These are phyloP conservation scores for Scarus forsteni DNA, from an alignment of 2,797 vertebrate species.

Conservation along the genomic window DNA sequence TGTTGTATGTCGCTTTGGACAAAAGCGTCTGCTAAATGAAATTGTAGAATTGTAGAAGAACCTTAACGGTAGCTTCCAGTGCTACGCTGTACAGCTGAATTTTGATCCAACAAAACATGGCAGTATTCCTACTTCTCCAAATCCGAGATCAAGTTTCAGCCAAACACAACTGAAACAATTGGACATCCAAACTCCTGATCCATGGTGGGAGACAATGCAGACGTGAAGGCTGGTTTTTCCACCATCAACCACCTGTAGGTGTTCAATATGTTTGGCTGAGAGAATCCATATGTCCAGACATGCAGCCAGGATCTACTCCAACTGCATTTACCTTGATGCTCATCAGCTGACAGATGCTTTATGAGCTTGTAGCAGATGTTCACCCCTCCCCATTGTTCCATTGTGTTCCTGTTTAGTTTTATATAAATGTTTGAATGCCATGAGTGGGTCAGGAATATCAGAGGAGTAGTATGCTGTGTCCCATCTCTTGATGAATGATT, in stretches of 20 bases:
- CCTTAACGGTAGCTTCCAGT: background rate
- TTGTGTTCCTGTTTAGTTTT: background rate
- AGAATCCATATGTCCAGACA: background rate
- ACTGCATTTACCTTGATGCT: background rate
- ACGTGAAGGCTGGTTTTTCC: background rate
- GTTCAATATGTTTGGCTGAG: background rate
- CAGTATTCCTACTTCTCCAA: background rate
- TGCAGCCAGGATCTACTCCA: background rate
- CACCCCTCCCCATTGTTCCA: background rate
- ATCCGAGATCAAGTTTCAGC: background rate
- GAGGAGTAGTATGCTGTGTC: background rate
- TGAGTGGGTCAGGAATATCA: background rate
- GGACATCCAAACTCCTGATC: background rate
- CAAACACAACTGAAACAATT: background rate
- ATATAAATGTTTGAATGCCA: background rate
- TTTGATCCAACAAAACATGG: background rate
- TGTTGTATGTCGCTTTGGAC: too few species aligned
- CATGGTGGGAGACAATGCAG: background rate
- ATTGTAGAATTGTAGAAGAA: too few species aligned
- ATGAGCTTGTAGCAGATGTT: background rate
- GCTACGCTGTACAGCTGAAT: background rate
- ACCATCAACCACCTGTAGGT: background rate
- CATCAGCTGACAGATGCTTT: background rate
- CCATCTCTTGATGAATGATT: too few species aligned
- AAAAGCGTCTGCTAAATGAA: too few species aligned